Conservation (phyloP, 2,113 vertebrate genomes). For the Calidris pugnax region DNA sequence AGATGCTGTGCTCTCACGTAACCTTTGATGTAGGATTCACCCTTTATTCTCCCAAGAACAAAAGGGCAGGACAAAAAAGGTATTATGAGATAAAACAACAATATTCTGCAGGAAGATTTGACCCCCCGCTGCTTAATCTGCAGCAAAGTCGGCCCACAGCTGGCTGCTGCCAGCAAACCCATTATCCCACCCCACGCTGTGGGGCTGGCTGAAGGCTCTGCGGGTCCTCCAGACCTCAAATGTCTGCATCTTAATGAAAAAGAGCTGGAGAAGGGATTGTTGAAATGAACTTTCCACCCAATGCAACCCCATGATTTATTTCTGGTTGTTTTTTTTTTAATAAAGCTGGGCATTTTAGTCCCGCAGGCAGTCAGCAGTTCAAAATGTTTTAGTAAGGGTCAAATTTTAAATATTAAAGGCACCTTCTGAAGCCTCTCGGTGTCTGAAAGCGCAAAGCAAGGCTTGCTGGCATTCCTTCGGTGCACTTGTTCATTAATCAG, state of each 20-base stretch:
- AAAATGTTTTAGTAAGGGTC: neutral
- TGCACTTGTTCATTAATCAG: neutral
- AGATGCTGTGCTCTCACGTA: neutral
- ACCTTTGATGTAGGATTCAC: constrained; percentile 27
- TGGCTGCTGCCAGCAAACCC: neutral
- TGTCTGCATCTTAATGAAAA: neutral
- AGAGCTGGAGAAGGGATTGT: neutral
- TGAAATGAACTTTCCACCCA: neutral
- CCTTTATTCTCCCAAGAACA: constrained; percentile 30
- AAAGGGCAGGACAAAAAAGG: constrained; percentile 21
- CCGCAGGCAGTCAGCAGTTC: neutral
- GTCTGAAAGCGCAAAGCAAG: neutral
- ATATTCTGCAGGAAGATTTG: neutral
- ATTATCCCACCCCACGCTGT: accelerated
- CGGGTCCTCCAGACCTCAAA: neutral
- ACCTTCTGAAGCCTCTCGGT: neutral
- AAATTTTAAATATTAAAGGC: constrained; percentile 45
- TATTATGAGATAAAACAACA: constrained; percentile 36
- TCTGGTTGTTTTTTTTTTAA: neutral
- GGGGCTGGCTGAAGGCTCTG: neutral
- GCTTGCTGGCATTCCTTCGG: neutral
- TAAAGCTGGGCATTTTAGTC: neutral
- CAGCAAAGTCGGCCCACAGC: neutral
- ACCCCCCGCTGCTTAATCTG: neutral
- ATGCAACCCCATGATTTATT: neutral